Conservation (phyloP, 2,888 invertebrate genomes). For the Amblyteles armatorius region DNA sequence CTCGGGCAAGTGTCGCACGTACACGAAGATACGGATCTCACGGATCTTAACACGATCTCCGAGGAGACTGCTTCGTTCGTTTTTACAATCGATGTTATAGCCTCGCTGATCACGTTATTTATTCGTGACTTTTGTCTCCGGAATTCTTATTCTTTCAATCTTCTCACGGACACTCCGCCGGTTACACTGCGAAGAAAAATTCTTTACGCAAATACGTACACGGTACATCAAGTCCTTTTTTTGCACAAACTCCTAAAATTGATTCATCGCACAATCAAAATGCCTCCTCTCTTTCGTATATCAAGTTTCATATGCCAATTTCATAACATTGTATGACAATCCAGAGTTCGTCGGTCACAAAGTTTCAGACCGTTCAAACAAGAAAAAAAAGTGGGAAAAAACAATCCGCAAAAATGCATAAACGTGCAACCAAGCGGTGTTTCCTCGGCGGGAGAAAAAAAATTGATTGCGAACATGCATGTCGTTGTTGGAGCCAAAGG, state of each 20-base stretch:
- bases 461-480: background rate
- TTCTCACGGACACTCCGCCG: background rate
- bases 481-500: background rate
- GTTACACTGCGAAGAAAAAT: background rate
- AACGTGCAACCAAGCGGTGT: background rate
- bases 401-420: background rate
- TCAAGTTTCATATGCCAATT: background rate
- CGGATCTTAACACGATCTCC: slow-evolving; percentile 54
- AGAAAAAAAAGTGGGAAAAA: background rate
- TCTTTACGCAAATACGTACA: background rate
- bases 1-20: slow-evolving; percentile 65
- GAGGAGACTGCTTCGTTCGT: slow-evolving; percentile 40
- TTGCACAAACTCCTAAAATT: too few species aligned
- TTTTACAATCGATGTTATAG: slow-evolving; percentile 41
- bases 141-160: slow-evolving; percentile 5
- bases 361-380: too few species aligned
- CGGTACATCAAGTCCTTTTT: background rate
- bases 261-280: background rate
- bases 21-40: slow-evolving; percentile 50
- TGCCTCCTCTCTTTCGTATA: background rate
- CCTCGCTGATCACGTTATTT: slow-evolving; percentile 30
- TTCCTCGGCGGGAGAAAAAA: background rate
- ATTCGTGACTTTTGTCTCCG: background rate
- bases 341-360: background rate
- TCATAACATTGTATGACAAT: background rate